Conservation (phyloP, 2,888 invertebrate genomes). For the Pachydiplax longipennis region DNA sequence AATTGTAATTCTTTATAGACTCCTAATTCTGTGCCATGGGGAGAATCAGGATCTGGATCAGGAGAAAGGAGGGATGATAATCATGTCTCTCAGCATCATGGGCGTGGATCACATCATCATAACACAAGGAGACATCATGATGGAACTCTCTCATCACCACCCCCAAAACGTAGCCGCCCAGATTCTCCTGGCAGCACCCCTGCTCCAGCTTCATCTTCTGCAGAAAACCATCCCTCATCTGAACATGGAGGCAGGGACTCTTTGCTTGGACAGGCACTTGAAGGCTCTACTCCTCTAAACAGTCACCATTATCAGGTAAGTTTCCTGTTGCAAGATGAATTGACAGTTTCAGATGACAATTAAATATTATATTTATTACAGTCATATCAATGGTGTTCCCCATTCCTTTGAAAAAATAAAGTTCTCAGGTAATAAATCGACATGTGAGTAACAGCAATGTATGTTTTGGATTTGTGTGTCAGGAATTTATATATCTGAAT, state of each 20-base stretch:
- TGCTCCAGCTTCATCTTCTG: constrained; percentile 66
- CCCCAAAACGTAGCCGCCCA: constrained; percentile 75
- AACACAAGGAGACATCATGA: constrained; percentile 46
- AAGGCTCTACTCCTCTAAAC: constrained; percentile 62
- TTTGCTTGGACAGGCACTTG: constrained; percentile 78
- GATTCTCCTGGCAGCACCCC: constrained; percentile 68
- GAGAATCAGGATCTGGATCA: constrained; percentile 58
- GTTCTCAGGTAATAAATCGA: no score
- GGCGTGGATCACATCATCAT: constrained; percentile 20
- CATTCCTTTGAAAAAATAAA: no score
- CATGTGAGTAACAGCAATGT: no score
- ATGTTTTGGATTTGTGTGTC: no score
- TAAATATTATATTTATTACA: no score
- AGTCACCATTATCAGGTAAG: constrained; percentile 53
- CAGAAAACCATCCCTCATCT: constrained; percentile 57
- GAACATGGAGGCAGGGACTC: constrained; percentile 72
- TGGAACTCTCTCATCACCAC: constrained; percentile 51
- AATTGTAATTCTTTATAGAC: constrained; percentile 58
- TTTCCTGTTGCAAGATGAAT: neutral
- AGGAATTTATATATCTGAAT: no score
- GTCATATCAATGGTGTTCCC: no score
- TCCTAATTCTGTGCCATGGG: constrained; percentile 70
- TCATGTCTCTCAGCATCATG: constrained; percentile 39
- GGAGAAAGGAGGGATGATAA: constrained; percentile 31
- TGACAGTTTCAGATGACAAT: neutral